These are phyloP conservation scores for Lasioglossum figueresi DNA, from an alignment of 2,888 invertebrate species.

Conservation along the genomic window DNA sequence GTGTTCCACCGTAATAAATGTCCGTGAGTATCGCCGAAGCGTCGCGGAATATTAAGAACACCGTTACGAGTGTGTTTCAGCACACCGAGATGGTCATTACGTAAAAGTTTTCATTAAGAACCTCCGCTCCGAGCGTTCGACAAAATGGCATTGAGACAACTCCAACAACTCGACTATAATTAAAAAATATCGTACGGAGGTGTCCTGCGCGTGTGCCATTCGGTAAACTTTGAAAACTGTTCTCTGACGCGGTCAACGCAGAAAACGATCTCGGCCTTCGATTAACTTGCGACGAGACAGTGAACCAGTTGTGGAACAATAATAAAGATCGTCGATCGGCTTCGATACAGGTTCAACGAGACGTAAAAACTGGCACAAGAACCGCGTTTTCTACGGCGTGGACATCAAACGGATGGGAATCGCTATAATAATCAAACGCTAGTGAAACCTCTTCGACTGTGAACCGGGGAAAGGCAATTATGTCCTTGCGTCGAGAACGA, in stretches of 20 bases:
- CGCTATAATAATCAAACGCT: neutral
- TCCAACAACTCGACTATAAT: neutral
- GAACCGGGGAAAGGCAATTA: slow-evolving; percentile 63
- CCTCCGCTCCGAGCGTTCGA: neutral
- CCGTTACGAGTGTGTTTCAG: neutral
- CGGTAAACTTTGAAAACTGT: neutral
- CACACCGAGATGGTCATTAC: neutral
- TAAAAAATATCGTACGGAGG: neutral
- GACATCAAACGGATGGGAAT: neutral
- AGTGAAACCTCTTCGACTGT: slow-evolving; percentile 23
- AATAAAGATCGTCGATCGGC: neutral
- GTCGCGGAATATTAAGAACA: slow-evolving; percentile 2
- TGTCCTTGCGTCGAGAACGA: slow-evolving; percentile 30
- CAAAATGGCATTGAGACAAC: neutral
- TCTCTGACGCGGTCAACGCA: neutral
- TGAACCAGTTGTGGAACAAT: neutral
- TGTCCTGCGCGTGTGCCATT: neutral
- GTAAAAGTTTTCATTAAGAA: neutral
- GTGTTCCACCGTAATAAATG: neutral
- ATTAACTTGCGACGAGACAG: neutral
- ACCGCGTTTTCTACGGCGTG: neutral
- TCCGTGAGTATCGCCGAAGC: neutral
- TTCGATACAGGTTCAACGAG: neutral
- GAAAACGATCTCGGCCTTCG: neutral
- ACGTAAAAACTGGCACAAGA: neutral